A percentile compares a stretch with the other conserved stretches of the same genome.
These are phyloP conservation scores for Brachionichthys hirsutus DNA, from an alignment of 2,113 vertebrate species.

Conservation along the genomic window DNA sequence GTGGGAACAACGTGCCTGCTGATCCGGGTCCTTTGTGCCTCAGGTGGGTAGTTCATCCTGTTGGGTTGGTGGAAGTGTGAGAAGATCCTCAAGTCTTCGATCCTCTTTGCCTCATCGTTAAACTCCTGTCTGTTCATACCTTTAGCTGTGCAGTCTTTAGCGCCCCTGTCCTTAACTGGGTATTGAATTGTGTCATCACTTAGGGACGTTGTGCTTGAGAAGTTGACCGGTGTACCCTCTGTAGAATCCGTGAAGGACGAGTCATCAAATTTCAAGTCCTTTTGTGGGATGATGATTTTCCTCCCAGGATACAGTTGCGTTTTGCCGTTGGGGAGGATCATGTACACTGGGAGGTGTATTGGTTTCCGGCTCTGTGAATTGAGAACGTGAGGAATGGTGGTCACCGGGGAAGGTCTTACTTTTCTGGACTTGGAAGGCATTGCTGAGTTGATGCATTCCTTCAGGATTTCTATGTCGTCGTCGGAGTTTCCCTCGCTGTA, in stretches of 20 bases:
- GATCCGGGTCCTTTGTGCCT: slow-evolving; percentile 58
- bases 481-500: slow-evolving; percentile 83
- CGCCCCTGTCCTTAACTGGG: slow-evolving; percentile 68
- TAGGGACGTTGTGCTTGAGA: slow-evolving; percentile 89
- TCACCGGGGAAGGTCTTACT: slow-evolving; percentile 84
- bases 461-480: slow-evolving; percentile 91
- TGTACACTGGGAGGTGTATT: slow-evolving; percentile 87
- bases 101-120: slow-evolving; percentile 68
- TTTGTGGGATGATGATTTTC: slow-evolving; percentile 74
- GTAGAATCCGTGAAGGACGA: slow-evolving; percentile 89
- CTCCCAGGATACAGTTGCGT: slow-evolving; percentile 73
- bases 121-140: slow-evolving; percentile 59
- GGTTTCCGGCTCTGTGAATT: slow-evolving; percentile 81
- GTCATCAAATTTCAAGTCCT: slow-evolving; percentile 81
- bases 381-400: slow-evolving; percentile 79
- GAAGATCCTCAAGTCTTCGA: slow-evolving; percentile 72
- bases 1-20: slow-evolving; percentile 71
- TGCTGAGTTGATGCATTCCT: slow-evolving; percentile 93
- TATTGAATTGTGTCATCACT: slow-evolving; percentile 92
- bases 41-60: slow-evolving; percentile 57
- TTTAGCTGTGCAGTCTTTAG: slow-evolving; percentile 69
- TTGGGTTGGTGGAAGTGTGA: slow-evolving; percentile 79
- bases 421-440: slow-evolving; percentile 94
- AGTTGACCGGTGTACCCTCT: slow-evolving; percentile 89
- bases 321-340: slow-evolving; percentile 87